These are phyloP conservation scores for Ridgeia piscesae DNA, from an alignment of 1,140 invertebrate species.

Conservation along the genomic window DNA sequence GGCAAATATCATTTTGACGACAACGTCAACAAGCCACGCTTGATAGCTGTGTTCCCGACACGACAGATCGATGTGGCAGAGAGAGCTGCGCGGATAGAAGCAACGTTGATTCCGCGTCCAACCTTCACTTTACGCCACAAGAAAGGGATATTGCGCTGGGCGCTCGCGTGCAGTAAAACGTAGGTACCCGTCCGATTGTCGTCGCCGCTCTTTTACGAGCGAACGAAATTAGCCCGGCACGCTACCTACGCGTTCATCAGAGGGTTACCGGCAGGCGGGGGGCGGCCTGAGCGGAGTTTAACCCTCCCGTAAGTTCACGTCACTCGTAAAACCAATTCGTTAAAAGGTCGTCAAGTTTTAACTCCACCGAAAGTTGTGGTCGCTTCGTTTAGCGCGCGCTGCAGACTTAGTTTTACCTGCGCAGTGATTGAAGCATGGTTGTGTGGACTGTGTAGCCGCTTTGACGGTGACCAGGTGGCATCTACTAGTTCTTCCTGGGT, in stretches of 20 bases:
- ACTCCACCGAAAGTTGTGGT: background rate
- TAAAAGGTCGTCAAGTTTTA: conserved; percentile 6
- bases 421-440: background rate
- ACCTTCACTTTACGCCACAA: background rate
- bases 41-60: background rate
- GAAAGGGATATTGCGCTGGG: background rate
- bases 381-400: background rate
- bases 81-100: background rate
- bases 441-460: background rate
- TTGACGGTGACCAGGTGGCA: background rate
- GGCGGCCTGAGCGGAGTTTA: background rate
- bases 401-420: background rate
- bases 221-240: background rate
- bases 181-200: background rate
- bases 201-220: background rate
- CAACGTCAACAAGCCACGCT: background rate
- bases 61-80: background rate
- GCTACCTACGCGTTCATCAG: background rate
- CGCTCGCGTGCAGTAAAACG: background rate
- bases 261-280: background rate
- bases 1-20: conserved; percentile 5
- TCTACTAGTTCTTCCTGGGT: background rate
- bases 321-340: background rate
- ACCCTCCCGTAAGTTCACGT: background rate
- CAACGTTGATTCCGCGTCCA: background rate